Conservation (phyloP, 2,113 vertebrate genomes). For the Lampris megalopsis region DNA sequence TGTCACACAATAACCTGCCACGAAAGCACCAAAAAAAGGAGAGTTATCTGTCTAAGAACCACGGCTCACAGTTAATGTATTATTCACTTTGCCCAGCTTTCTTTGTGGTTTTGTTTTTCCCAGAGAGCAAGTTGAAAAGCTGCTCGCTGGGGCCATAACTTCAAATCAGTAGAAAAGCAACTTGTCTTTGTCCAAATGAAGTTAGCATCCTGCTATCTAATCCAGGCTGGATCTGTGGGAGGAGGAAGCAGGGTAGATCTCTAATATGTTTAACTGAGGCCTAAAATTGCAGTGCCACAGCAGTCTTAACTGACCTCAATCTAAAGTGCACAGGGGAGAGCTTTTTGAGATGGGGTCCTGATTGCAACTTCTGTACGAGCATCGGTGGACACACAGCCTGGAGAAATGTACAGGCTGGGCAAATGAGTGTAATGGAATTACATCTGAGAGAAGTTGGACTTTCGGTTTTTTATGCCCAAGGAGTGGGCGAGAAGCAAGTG, state of each 20-base stretch:
- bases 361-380: conserved; percentile 46
- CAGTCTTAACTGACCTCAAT: conserved; percentile 66
- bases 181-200: conserved; percentile 33
- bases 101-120: background rate
- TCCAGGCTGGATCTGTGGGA: conserved; percentile 22
- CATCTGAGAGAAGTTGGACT: background rate
- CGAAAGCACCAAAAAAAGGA: background rate
- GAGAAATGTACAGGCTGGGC: conserved; percentile 15
- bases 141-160: background rate
- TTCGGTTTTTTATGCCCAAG: background rate
- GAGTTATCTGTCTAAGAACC: background rate
- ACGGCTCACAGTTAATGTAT: background rate
- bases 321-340: conserved; percentile 63
- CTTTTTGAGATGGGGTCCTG: conserved; percentile 61
- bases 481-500: background rate
- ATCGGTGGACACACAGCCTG: conserved; percentile 27
- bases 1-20: background rate
- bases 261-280: conserved; percentile 59
- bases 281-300: conserved; percentile 42
- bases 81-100: background rate
- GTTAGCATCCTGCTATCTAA: conserved; percentile 54
- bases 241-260: conserved; percentile 33
- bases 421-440: conserved; percentile 6
- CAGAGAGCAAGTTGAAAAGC: background rate
- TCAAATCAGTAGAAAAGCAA: conserved; percentile 16